These are phyloP conservation scores for Amphimedon queenslandica DNA, from an alignment of 37 sponge, comb jelly and placozoan genomes.

Conservation along the genomic window DNA sequence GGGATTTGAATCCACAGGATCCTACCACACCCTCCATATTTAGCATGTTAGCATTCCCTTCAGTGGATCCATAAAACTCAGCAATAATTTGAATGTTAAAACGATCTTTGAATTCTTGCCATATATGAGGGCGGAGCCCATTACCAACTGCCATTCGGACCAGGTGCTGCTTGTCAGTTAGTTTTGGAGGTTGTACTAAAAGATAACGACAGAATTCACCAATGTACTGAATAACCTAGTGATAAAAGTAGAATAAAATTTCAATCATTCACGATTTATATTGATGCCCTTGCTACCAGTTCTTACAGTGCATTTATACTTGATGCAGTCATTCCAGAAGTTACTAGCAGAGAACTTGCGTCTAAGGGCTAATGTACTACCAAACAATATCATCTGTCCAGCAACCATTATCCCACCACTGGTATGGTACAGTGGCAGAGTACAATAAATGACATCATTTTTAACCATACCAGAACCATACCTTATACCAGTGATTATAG, in stretches of 20 bases:
- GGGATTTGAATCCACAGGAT: constrained; percentile 36
- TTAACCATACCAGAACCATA: not conserved
- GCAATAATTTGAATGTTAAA: constrained; percentile 61
- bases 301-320: constrained; percentile 78
- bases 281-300: no score
- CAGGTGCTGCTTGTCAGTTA: constrained; percentile 71
- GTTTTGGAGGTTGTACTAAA: constrained; percentile 59
- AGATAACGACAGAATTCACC: constrained; percentile 89
- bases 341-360: constrained; percentile 74
- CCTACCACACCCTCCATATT: constrained; percentile 55
- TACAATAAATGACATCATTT: constrained; percentile 58
- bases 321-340: constrained; percentile 81
- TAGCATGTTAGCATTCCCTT: constrained; percentile 51
- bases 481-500: not conserved
- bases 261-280: no score
- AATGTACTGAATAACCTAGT: constrained; percentile 70
- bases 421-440: constrained; percentile 83
- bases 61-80: constrained; percentile 93
- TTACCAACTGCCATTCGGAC: constrained; percentile 67
- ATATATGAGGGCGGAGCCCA: constrained; percentile 68
- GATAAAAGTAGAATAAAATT: not conserved
- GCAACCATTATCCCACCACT: constrained; percentile 55
- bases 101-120: constrained; percentile 71
- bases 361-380: constrained; percentile 61
- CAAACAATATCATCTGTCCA: constrained; percentile 55